Conservation (phyloP, 2,888 invertebrate genomes). For the Cylindroiulus punctatus region DNA sequence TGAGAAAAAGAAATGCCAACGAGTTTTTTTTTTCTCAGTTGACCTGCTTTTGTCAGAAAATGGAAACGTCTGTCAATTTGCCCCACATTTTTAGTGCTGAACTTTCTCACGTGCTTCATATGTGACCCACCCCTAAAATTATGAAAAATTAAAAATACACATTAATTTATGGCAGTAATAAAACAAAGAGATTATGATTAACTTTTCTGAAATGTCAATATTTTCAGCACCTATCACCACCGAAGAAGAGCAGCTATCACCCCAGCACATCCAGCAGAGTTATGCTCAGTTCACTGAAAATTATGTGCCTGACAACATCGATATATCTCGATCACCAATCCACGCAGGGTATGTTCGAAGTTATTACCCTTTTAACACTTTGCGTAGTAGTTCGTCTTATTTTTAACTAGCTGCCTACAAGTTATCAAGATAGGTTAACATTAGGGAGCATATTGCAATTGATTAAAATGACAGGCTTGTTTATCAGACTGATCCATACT, state of each 20-base stretch:
- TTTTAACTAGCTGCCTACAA: slow-evolving; percentile 31
- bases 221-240: slow-evolving; percentile 69
- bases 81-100: too few species aligned
- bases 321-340: slow-evolving; percentile 70
- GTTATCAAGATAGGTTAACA: neutral
- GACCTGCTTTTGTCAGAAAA: too few species aligned
- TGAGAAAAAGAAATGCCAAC: too few species aligned
- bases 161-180: too few species aligned
- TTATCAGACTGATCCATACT: too few species aligned
- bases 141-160: too few species aligned
- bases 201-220: too few species aligned
- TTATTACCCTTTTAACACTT: slow-evolving; percentile 60
- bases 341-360: slow-evolving; percentile 70
- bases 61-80: too few species aligned
- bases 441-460: neutral
- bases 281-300: slow-evolving; percentile 67
- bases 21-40: too few species aligned
- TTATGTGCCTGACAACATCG: slow-evolving; percentile 72
- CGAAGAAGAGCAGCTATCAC: slow-evolving; percentile 74
- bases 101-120: too few species aligned
- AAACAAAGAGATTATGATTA: too few species aligned
- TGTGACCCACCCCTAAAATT: too few species aligned
- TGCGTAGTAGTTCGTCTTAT: slow-evolving; percentile 61
- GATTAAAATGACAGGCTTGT: neutral
- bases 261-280: slow-evolving; percentile 70